Percentiles rank a stretch among this genome's conserved stretches.
Evolutionary conservation across 2,888 invertebrate genomes (phyloP).

Genomic region (Troglohyphantes excavatus): DNA sequence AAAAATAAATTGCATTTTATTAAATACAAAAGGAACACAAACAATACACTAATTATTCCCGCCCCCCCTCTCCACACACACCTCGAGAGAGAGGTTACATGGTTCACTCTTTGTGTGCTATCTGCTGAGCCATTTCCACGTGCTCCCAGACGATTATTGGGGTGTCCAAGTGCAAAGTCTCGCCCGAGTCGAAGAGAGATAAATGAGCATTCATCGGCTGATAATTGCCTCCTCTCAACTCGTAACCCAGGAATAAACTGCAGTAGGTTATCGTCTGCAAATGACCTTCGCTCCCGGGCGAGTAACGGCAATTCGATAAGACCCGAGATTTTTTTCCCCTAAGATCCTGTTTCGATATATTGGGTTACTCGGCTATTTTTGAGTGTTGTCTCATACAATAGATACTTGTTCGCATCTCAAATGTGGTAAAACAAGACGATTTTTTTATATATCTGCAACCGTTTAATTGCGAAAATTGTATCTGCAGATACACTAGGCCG

Average conservation of each 20-base stretch:
- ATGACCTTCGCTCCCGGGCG: slow-evolving; percentile 39
- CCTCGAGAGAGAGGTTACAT: no score
- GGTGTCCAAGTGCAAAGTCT: slow-evolving; percentile 40
- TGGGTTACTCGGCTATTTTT: no score
- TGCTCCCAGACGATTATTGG: slow-evolving; percentile 1
- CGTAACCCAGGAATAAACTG: slow-evolving; percentile 29
- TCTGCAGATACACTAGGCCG: no score
- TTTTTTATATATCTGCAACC: no score
- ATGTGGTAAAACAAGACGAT: no score
- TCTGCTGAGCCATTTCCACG: background rate
- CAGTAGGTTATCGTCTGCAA: slow-evolving; percentile 35
- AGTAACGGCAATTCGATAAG: slow-evolving; percentile 36
- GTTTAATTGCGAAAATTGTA: no score
- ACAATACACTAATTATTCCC: no score
- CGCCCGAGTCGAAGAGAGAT: background rate
- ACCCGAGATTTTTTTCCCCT: background rate
- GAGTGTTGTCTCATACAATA: no score
- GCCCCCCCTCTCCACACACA: no score
- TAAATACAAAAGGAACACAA: no score
- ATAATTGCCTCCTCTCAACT: slow-evolving; percentile 11
- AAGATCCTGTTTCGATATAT: background rate
- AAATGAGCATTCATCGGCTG: slow-evolving; percentile 30
- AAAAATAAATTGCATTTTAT: no score
- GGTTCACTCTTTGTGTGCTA: background rate
- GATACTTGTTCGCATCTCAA: no score